phyloP scores from a whole-genome alignment of 2,797 vertebrate species.

The Fundulus diaphanus region DNA sequence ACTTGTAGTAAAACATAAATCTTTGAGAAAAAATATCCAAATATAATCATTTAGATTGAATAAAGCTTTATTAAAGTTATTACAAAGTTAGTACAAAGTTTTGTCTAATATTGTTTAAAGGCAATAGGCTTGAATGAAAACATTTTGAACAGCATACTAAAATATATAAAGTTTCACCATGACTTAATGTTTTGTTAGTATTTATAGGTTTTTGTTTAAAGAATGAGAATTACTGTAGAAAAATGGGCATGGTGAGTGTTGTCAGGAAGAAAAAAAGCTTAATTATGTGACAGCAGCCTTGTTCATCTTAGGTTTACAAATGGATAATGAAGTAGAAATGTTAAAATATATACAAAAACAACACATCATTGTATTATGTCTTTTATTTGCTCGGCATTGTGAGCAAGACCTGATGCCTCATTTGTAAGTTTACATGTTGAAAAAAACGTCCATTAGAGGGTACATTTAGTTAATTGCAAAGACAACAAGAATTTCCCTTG shows the following conservation, averaged over 20 bases:
- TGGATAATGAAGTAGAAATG: neutral
- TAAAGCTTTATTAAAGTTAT: too few species aligned
- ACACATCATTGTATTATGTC: neutral
- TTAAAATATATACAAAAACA: too few species aligned
- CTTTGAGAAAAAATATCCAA: too few species aligned
- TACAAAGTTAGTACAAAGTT: too few species aligned
- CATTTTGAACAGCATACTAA: too few species aligned
- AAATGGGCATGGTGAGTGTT: neutral
- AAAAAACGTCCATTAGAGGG: constrained; percentile 19
- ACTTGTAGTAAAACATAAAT: too few species aligned
- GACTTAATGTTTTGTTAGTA: neutral
- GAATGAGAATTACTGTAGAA: neutral
- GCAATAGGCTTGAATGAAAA: too few species aligned
- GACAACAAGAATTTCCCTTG: constrained; percentile 28
- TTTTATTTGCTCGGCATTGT: neutral
- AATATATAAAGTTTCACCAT: too few species aligned
- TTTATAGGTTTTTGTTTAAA: neutral
- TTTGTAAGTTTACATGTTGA: constrained; percentile 10
- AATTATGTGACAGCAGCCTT: constrained; percentile 2
- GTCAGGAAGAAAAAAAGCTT: neutral
- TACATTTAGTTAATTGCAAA: constrained; percentile 49
- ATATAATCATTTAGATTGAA: too few species aligned
- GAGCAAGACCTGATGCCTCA: constrained; percentile 15
- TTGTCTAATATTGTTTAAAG: too few species aligned
- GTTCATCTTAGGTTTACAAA: constrained; percentile 2